Conservation (phyloP, 2,797 vertebrate species). For the Acridotheres tristis region DNA sequence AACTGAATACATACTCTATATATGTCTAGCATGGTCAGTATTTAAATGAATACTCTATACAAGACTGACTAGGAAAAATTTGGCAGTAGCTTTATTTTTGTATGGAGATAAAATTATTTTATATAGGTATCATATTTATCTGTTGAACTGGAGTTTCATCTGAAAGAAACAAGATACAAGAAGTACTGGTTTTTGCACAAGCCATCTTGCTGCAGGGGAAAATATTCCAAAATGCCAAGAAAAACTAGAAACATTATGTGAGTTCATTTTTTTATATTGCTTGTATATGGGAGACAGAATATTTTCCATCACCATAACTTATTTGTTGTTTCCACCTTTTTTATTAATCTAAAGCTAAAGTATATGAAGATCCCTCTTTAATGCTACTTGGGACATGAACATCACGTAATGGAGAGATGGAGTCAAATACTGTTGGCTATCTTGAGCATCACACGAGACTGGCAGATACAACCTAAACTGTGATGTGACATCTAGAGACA, state of each 20-base stretch:
- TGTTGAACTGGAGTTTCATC: background rate
- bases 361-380: background rate
- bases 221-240: background rate
- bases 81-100: background rate
- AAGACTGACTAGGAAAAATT: background rate
- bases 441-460: background rate
- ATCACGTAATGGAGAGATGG: background rate
- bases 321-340: background rate
- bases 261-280: background rate
- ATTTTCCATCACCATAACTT: background rate
- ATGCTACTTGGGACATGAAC: background rate
- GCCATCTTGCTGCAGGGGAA: background rate
- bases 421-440: background rate
- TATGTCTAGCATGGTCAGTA: background rate
- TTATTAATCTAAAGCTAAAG: background rate
- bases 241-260: background rate
- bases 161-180: background rate
- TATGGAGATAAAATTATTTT: background rate
- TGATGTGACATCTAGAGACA: background rate
- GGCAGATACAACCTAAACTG: background rate
- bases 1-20: background rate
- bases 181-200: background rate
- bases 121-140: background rate
- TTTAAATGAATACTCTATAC: background rate
- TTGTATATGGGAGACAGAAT: background rate